Evolutionary conservation across 1,140 invertebrate species (phyloP).

Genomic region (Drosophila parvula): DNA sequence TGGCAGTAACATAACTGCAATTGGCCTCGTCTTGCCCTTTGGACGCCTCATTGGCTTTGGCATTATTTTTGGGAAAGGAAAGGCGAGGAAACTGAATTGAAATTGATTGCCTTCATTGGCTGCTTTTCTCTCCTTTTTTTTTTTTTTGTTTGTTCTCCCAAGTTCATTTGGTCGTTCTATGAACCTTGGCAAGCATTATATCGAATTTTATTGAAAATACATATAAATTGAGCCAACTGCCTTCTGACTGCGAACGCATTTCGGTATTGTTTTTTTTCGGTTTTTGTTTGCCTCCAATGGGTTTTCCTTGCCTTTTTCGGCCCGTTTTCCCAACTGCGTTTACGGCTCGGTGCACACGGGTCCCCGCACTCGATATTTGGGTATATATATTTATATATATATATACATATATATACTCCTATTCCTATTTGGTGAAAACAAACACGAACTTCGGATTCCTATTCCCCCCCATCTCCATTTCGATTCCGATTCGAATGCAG

Average conservation of each 20-base stretch:
- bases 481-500: slow-evolving; percentile 53
- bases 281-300: slow-evolving; percentile 36
- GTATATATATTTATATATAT: slow-evolving; percentile 6
- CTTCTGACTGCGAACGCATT: slow-evolving; percentile 54
- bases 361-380: slow-evolving; percentile 35
- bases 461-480: slow-evolving; percentile 52
- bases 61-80: slow-evolving; percentile 41
- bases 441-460: slow-evolving; percentile 70
- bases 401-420: slow-evolving; percentile 16
- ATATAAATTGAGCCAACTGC: slow-evolving; percentile 72
- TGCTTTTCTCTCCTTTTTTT: slow-evolving; percentile 41
- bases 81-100: slow-evolving; percentile 78
- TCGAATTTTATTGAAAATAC: slow-evolving; percentile 79
- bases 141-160: too few species aligned
- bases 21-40: slow-evolving; percentile 78
- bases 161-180: slow-evolving; percentile 78
- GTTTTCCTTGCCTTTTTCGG: slow-evolving; percentile 54
- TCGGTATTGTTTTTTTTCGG: slow-evolving; percentile 43
- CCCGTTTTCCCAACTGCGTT: slow-evolving; percentile 56
- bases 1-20: slow-evolving; percentile 52
- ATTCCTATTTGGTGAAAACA: slow-evolving; percentile 74
- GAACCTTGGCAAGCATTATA: slow-evolving; percentile 80
- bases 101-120: slow-evolving; percentile 80
- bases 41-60: slow-evolving; percentile 73
- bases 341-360: slow-evolving; percentile 64